Percentiles rank a stretch among this genome's conserved stretches.
phyloP scores from a whole-genome alignment of 2,888 invertebrate species.

The Folsomia candida region DNA sequence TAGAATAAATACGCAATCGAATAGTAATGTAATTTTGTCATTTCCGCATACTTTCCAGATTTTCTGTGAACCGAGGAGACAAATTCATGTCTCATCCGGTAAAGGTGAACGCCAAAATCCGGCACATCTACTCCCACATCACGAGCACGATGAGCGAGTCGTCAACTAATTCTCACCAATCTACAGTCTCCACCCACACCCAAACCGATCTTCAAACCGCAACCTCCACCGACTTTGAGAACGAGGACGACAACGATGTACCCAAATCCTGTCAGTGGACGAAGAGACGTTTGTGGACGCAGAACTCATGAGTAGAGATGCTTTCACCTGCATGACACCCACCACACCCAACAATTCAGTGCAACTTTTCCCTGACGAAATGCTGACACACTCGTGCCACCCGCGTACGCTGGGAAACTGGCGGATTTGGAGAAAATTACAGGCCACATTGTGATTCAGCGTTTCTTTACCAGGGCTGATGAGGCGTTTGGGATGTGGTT shows the following conservation, averaged over 20 bases:
- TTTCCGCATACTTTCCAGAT: conserved; percentile 22
- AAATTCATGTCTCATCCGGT: conserved; percentile 25
- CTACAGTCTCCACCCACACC: conserved; percentile 10
- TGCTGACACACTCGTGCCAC: conserved; percentile 14
- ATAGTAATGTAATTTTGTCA: not conserved
- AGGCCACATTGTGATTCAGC: conserved; percentile 48
- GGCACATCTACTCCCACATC: conserved; percentile 43
- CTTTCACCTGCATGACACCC: conserved; percentile 5
- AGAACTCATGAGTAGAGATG: not conserved
- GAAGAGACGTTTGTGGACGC: not conserved
- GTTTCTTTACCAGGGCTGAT: conserved; percentile 48
- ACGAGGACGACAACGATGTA: not conserved
- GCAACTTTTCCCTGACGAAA: no score
- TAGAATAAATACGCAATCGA: not conserved
- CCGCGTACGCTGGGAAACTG: conserved; percentile 39
- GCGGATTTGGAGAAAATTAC: conserved; percentile 49
- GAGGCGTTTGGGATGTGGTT: conserved; percentile 47
- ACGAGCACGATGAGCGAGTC: conserved; percentile 27
- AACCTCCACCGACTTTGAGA: no score
- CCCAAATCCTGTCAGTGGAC: not conserved
- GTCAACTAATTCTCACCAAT: conserved; percentile 6
- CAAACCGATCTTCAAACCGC: conserved; percentile 2
- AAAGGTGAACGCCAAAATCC: conserved; percentile 43
- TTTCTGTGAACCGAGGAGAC: conserved; percentile 23
- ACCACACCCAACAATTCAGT: no score